Base-by-base conservation (phyloP, 2,888 invertebrate genomes). In the Scelioninae gen. 2 region DNA sequence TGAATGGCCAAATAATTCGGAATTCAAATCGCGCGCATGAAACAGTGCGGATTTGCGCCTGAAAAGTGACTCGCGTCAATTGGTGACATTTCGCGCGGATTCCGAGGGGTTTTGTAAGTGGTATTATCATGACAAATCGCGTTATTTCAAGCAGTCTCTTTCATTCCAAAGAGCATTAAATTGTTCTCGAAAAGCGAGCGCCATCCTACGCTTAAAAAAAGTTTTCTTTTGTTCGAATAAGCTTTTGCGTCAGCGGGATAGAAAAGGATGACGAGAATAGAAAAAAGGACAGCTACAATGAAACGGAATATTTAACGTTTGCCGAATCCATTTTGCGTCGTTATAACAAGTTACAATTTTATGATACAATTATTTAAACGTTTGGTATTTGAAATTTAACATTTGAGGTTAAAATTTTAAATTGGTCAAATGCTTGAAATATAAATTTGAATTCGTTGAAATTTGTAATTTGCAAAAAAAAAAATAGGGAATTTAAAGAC, bases 101-200 rank as follows among this genome's bases (percentile, higher is more conserved):
- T 22, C 22, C 11, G 4, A 5, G 4, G 22, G 11, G 9, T 46
- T 46, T 25, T 25, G 9, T 28, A 13, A 25, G 45, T 13, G 13
- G 7, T 5, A 28, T 46, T 46, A 46, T 46, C 22, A 13, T 46
- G 28, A 46, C 13, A 46, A 46, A 46, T 46, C 45, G 25, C 13
- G 45, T 46, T 25, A 25, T 45, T 45, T 22, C 5, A n/a, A 45
- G 43, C 22, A 22, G 45, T 11, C 25, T 22, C 5, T 45, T 45
- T 25, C 22, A 25, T 5, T n/a, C 11, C 5, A 6, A 13, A 45
- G 22, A 25, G 25, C 13, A 25, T 45, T 25, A 45, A 22, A 45
- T 45, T 45, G 45, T 45, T 45, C 22, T 45, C 45, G 13, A 43
- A 43, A 43, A 1, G 19, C 43, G n/a, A 19, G 22, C n/a, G n/a